A percentile compares a stretch with the other conserved stretches of the same genome.
Conservation (phyloP, 2,888 invertebrate species). For the Andrena flavipes region DNA sequence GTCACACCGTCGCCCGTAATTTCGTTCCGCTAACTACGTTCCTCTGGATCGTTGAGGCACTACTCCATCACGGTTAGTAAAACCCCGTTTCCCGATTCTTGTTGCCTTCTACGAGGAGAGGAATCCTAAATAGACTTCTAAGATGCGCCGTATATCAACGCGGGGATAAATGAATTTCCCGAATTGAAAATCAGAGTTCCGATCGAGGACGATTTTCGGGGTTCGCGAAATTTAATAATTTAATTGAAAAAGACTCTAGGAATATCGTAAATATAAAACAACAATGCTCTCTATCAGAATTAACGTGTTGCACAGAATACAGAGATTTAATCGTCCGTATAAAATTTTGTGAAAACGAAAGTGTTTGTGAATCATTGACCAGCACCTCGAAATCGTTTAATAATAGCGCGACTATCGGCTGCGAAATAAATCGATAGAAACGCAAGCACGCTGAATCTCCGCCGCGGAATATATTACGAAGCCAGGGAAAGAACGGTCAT, state of each 20-base stretch:
- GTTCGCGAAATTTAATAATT: not conserved
- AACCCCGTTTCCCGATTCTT: conserved; percentile 33
- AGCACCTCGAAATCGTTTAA: conserved; percentile 29
- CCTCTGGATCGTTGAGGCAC: conserved; percentile 50
- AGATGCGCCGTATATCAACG: not conserved
- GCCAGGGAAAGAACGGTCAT: not conserved
- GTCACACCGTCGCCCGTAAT: conserved; percentile 42
- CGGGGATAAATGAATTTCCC: not conserved
- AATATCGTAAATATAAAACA: too few relatives aligned
- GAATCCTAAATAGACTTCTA: not conserved
- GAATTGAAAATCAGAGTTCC: not conserved
- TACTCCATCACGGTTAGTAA: conserved; percentile 23
- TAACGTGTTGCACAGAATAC: not conserved
- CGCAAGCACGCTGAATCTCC: not conserved
- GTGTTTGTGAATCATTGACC: conserved; percentile 9
- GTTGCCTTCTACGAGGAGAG: not conserved
- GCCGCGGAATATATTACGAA: not conserved
- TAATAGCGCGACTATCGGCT: conserved; percentile 16
- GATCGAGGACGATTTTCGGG: not conserved
- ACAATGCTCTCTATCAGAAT: not conserved
- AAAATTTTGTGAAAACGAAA: not conserved
- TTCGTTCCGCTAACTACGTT: conserved; percentile 60
- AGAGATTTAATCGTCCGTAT: not conserved
- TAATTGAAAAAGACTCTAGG: not conserved
- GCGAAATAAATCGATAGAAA: conserved; percentile 15